A percentile compares a stretch with the other conserved stretches of the same genome.
Evolutionary conservation across 2,888 invertebrate genomes (phyloP).

Genomic region (Trissolcus japonicus): DNA sequence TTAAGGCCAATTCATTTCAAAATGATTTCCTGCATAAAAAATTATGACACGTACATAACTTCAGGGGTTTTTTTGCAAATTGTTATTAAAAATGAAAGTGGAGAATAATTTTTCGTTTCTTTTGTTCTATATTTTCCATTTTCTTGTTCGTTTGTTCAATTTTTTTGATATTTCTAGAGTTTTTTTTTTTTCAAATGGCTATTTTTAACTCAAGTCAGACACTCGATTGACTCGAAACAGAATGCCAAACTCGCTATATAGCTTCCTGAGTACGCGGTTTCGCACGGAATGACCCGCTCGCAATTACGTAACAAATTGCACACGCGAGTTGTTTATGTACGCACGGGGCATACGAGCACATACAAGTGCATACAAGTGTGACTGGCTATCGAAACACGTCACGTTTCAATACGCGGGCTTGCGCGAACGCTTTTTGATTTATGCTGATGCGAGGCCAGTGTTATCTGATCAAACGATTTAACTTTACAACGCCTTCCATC

Average conservation of each 20-base stretch:
- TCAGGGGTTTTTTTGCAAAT: too few relatives aligned
- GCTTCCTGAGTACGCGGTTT: slow-evolving; percentile 41
- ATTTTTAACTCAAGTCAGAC: not conserved
- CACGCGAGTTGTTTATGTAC: slow-evolving; percentile 42
- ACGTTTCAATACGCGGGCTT: slow-evolving; percentile 35
- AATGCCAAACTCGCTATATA: slow-evolving; percentile 16
- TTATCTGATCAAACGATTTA: slow-evolving; percentile 36
- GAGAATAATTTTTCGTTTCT: too few relatives aligned
- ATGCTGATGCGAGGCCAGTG: slow-evolving; percentile 27
- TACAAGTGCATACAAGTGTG: slow-evolving; percentile 46
- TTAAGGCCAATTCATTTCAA: too few relatives aligned
- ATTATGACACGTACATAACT: too few relatives aligned
- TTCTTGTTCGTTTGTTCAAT: too few relatives aligned
- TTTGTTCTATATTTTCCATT: too few relatives aligned
- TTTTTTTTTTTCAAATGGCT: not conserved
- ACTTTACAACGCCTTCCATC: slow-evolving; percentile 6
- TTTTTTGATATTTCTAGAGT: not conserved
- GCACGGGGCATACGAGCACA: slow-evolving; percentile 31
- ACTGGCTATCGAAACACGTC: slow-evolving; percentile 39
- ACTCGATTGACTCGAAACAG: slow-evolving; percentile 5
- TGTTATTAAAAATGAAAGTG: too few relatives aligned
- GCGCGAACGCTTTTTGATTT: slow-evolving; percentile 36
- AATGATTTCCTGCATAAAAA: too few relatives aligned
- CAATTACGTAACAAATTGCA: slow-evolving; percentile 45
- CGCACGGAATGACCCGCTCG: slow-evolving; percentile 47